These are phyloP conservation scores for Serrognathus titanus DNA, from an alignment of 2,888 invertebrate species.

Conservation along the genomic window DNA sequence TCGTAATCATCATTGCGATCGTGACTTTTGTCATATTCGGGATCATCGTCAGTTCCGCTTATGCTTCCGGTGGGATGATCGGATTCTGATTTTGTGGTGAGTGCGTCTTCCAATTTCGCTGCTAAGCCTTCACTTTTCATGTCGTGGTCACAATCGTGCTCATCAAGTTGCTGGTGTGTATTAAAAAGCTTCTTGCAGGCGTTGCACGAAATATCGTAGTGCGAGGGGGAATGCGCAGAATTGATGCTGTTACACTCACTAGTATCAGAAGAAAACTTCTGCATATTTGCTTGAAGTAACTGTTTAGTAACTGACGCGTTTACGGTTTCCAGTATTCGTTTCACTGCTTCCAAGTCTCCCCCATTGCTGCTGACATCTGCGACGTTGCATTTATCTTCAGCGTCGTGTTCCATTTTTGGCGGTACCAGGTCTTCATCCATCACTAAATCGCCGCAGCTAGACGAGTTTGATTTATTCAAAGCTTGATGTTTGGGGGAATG, in stretches of 20 bases:
- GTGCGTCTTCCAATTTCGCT: constrained; percentile 71
- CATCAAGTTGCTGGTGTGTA: constrained; percentile 59
- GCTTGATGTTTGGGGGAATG: constrained; percentile 43
- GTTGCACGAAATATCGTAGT: constrained; percentile 51
- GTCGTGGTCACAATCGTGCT: constrained; percentile 68
- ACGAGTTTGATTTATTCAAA: constrained; percentile 38
- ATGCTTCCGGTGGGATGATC: constrained; percentile 56
- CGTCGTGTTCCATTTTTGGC: constrained; percentile 35
- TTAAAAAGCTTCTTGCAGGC: constrained; percentile 60
- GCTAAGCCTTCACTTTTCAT: constrained; percentile 69
- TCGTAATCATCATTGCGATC: constrained; percentile 55
- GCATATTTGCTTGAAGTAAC: constrained; percentile 65
- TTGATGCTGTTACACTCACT: constrained; percentile 45
- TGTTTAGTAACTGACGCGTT: constrained; percentile 73
- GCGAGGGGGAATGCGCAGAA: constrained; percentile 40
- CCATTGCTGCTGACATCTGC: constrained; percentile 46
- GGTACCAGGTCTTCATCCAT: constrained; percentile 65
- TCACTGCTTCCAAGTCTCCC: constrained; percentile 62
- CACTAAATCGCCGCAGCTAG: constrained; percentile 55
- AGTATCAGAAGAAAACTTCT: constrained; percentile 60
- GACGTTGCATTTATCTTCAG: constrained; percentile 32
- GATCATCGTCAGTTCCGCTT: constrained; percentile 59
- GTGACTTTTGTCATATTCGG: constrained; percentile 50
- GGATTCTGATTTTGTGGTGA: constrained; percentile 53
- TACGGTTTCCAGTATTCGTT: constrained; percentile 71